These are phyloP conservation scores for Stegastes partitus DNA, from an alignment of 2,113 vertebrate species.

Conservation along the genomic window DNA sequence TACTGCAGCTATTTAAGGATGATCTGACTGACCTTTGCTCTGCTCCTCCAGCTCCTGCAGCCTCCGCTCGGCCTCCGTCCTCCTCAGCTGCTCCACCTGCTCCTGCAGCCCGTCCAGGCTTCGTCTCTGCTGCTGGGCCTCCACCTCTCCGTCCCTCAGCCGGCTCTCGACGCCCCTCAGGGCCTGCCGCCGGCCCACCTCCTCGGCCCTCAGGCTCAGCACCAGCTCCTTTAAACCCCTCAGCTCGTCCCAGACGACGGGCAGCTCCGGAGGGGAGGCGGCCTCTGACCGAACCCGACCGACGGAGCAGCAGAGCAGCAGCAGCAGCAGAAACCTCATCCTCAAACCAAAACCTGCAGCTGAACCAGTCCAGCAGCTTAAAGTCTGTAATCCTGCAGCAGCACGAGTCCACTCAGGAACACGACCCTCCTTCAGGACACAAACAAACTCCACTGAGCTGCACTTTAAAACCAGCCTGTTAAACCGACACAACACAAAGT, in stretches of 20 bases:
- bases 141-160: slow-evolving; percentile 62
- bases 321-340: slow-evolving; percentile 32
- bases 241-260: slow-evolving; percentile 68
- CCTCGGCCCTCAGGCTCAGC: slow-evolving; percentile 51
- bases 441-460: too few species aligned
- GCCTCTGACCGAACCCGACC: neutral
- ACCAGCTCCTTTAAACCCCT: slow-evolving; percentile 68
- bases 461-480: too few species aligned
- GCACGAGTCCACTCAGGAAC: too few species aligned
- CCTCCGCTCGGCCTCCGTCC: slow-evolving; percentile 17
- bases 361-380: slow-evolving; percentile 26
- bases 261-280: neutral
- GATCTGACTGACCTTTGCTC: slow-evolving; percentile 47
- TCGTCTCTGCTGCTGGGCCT: slow-evolving; percentile 14
- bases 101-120: slow-evolving; percentile 30
- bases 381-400: slow-evolving; percentile 38
- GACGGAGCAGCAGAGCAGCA: neutral
- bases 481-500: too few species aligned
- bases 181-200: slow-evolving; percentile 55
- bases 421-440: neutral
- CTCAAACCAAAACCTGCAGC: slow-evolving; percentile 30
- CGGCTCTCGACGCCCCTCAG: slow-evolving; percentile 65
- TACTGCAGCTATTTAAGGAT: too few species aligned
- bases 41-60: slow-evolving; percentile 20
- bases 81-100: slow-evolving; percentile 20